Evolutionary conservation across 2,888 invertebrate genomes (phyloP), one percentile per base, ranked within the genome.

Genomic region (Cerceris rybyensis): DNA sequence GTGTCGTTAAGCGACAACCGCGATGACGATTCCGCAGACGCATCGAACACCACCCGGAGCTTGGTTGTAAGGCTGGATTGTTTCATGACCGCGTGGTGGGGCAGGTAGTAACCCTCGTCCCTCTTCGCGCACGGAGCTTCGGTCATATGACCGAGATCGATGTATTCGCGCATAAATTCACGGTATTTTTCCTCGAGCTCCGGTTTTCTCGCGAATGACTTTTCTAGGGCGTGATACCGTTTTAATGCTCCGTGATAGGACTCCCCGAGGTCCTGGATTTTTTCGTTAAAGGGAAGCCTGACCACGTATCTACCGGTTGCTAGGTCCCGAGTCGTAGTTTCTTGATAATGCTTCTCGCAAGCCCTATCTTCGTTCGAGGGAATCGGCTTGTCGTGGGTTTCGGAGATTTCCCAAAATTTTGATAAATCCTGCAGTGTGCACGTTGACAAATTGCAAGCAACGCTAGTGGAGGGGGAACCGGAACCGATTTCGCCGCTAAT

Each of bases 81-180:
- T 14, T 57, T 70, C 0, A n/a, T 11, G 0, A 63, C 70, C 2
- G 63, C 13, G 17, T 70, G 63, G 6, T 63, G 70, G 5, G 60
- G 69, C 2, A 69, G n/a, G 6, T 60, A 69, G 16, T 16, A 69
- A 0, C 41, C 59, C 6, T 13, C n/a, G 14, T 6, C 6, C 0
- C 6, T 0, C 0, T 17, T 7, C 11, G 50, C 6, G 6, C 17
- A 17, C 6, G 9, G 1, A 2, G 39, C 6, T 49, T 41, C 28
- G 8, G 41, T 13, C 63, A 70, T 70, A 13, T 70, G 55, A 5
- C 55, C 57, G 4, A 70, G 46, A 0, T 13, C 2, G 39, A 46
- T 55, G 14, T 63, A 70, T 14, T 70, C 69, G 1, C 6, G 0
- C 0, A 70, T 5, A n/a, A 63, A 70, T 0, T 54, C n/a, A 13